A percentile compares a stretch with the other conserved stretches of the same genome.
Conservation (phyloP, 2,113 vertebrate genomes). For the Tragelaphus buxtoni region DNA sequence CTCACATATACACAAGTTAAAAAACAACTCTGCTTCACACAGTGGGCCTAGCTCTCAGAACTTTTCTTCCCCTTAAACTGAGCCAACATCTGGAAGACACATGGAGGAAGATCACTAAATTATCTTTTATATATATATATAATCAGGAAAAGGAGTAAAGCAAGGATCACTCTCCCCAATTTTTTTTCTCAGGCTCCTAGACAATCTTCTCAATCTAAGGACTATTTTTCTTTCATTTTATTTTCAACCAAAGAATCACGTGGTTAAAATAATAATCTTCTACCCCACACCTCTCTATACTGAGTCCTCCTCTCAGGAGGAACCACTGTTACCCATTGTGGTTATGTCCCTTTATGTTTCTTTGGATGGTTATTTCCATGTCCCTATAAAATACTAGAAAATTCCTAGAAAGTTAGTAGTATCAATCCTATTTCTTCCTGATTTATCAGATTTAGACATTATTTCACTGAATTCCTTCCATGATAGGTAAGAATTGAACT, state of each 20-base stretch:
- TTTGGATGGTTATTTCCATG: neutral
- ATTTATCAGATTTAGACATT: neutral
- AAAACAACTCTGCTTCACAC: conserved; percentile 16
- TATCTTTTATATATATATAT: neutral
- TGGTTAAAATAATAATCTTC: neutral
- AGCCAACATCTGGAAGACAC: conserved; percentile 75
- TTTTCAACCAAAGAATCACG: conserved; percentile 24
- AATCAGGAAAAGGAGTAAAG: conserved; percentile 64
- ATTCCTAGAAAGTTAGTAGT: neutral
- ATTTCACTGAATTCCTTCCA: neutral
- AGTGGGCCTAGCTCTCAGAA: neutral
- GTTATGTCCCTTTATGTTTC: neutral
- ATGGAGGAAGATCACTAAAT: conserved; percentile 52
- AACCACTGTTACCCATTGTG: neutral
- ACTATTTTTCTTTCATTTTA: conserved; percentile 42
- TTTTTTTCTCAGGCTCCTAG: conserved; percentile 58
- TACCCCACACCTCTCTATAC: neutral
- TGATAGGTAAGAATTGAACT: neutral
- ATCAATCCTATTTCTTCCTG: neutral
- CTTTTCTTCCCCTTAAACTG: conserved; percentile 4
- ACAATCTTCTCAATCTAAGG: conserved; percentile 35
- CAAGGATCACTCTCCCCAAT: conserved; percentile 47
- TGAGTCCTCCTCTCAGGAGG: neutral
- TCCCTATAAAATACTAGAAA: neutral
- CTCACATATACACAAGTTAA: neutral